A percentile compares a stretch with the other conserved stretches of the same genome.
phyloP scores from a whole-genome alignment of 1,140 invertebrate species.

The Rhyacophila brunnea region DNA sequence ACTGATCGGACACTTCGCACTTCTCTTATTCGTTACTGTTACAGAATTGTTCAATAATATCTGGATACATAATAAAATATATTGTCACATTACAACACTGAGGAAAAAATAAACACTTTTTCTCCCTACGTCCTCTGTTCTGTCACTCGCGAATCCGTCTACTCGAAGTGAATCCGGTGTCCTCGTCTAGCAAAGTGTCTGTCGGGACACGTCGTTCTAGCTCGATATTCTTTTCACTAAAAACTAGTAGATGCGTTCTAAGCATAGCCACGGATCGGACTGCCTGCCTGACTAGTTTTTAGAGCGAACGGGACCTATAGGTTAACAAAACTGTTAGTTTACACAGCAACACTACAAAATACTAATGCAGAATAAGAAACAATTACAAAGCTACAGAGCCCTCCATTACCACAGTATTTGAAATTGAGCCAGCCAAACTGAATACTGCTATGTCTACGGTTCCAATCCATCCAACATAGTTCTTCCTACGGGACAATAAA shows the following conservation, averaged over 20 bases:
- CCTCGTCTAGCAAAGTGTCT: background rate
- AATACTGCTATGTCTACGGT: too few relatives aligned
- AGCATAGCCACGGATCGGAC: slow-evolving; percentile 23
- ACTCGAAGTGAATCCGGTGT: too few relatives aligned
- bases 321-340: slow-evolving; percentile 35
- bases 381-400: too few relatives aligned
- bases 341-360: background rate
- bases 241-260: slow-evolving; percentile 22
- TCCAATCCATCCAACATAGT: too few relatives aligned
- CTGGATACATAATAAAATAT: slow-evolving; percentile 18
- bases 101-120: slow-evolving; percentile 10
- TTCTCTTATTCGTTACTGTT: slow-evolving; percentile 20
- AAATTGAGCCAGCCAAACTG: too few relatives aligned
- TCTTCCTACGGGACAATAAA: too few relatives aligned
- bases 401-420: too few relatives aligned
- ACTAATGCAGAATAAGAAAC: too few relatives aligned
- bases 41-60: slow-evolving; percentile 17
- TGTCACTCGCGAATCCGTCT: too few relatives aligned
- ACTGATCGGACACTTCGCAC: slow-evolving; percentile 30
- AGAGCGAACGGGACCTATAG: slow-evolving; percentile 36
- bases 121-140: slow-evolving; percentile 19
- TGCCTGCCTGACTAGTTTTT: slow-evolving; percentile 34
- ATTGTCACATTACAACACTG: slow-evolving; percentile 30
- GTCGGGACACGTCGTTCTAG: slow-evolving; percentile 12
- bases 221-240: slow-evolving; percentile 22